These are phyloP conservation scores for Siniperca undulata DNA, from an alignment of 2,797 vertebrate species.

Conservation along the genomic window DNA sequence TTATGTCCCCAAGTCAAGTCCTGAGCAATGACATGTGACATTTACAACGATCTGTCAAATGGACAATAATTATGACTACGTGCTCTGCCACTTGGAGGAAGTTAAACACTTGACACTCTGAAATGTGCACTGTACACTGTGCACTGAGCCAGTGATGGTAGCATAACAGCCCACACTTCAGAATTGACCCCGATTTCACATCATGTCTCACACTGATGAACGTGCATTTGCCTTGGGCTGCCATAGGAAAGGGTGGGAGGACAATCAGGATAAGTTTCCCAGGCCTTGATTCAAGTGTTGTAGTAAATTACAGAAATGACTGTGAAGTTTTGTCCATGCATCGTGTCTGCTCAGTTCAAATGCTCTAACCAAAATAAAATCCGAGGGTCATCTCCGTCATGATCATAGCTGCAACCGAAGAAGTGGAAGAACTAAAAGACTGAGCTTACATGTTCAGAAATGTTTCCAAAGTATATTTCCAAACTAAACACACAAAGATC, in stretches of 20 bases:
- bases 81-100: conserved; percentile 52
- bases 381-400: conserved; percentile 35
- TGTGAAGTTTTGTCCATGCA: not conserved
- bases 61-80: conserved; percentile 41
- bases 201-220: conserved; percentile 20
- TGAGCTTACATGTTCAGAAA: conserved; percentile 37
- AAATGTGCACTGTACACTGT: conserved; percentile 36
- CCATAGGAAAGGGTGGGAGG: not conserved
- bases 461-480: conserved; percentile 69
- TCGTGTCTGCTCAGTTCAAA: conserved; percentile 13
- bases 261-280: conserved; percentile 20
- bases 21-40: conserved; percentile 53
- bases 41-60: conserved; percentile 64
- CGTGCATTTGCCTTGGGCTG: conserved; percentile 20
- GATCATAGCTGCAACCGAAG: conserved; percentile 33
- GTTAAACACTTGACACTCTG: conserved; percentile 64
- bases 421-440: conserved; percentile 45
- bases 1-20: conserved; percentile 45
- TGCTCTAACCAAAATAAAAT: conserved; percentile 33
- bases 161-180: conserved; percentile 31
- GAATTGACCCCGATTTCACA: conserved; percentile 32
- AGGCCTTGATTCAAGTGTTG: conserved; percentile 15
- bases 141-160: conserved; percentile 23
- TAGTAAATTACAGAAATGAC: conserved; percentile 21
- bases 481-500: conserved; percentile 68